These are phyloP conservation scores for Chrysogorgia sp. DNA, from an alignment of 92 coral and sea anemone species.

Conservation along the genomic window DNA sequence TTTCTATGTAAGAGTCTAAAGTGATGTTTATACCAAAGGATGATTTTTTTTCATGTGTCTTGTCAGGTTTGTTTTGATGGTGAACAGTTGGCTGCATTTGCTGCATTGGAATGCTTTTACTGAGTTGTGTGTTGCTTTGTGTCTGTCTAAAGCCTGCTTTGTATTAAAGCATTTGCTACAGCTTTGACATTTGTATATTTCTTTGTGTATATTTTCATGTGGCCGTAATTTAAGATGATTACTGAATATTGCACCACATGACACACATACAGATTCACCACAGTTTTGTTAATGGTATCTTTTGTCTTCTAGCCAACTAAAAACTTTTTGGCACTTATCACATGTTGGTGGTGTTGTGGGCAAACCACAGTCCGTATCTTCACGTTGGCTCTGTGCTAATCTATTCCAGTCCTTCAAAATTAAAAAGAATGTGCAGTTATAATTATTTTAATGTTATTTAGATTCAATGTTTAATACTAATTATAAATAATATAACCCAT, in stretches of 20 bases:
- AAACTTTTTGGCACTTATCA: constrained; percentile 23
- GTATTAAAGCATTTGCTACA: constrained; percentile 26
- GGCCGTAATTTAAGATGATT: not conserved
- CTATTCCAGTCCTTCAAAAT: constrained; percentile 15
- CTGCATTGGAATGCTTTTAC: constrained; percentile 15
- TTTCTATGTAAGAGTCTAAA: not conserved
- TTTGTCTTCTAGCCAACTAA: constrained; percentile 27
- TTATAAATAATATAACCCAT: not conserved
- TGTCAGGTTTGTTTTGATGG: constrained; percentile 15
- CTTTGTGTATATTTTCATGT: constrained; percentile 31
- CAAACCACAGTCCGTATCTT: constrained; percentile 33
- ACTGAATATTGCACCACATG: constrained; percentile 25
- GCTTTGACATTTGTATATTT: constrained; percentile 15
- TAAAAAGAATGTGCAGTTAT: not conserved
- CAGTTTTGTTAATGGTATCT: constrained; percentile 34
- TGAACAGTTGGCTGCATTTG: constrained; percentile 23
- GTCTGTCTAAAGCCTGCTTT: constrained; percentile 32
- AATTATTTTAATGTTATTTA: not conserved
- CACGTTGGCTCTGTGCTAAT: constrained; percentile 32
- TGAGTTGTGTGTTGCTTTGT: constrained; percentile 18
- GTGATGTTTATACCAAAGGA: not conserved
- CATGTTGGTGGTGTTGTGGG: constrained; percentile 1
- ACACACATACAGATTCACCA: constrained; percentile 3
- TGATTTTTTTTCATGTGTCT: constrained; percentile 32
- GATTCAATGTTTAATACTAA: not conserved